Evolutionary conservation across 2,888 invertebrate genomes (phyloP).

Genomic region (Drosophila tanythrix): DNA sequence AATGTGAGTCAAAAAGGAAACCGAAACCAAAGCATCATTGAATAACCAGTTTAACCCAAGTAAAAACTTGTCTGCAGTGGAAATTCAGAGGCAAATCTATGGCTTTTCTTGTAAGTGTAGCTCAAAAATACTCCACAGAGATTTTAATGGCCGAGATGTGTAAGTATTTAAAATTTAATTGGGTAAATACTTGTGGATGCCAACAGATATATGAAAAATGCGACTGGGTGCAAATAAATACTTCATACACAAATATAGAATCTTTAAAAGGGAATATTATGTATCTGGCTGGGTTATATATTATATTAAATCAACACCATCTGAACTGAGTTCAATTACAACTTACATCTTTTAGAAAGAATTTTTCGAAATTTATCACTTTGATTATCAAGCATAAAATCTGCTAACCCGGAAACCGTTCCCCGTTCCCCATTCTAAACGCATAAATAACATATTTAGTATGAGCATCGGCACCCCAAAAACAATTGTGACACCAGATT

Average conservation of each 20-base stretch:
- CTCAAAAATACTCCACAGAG: neutral
- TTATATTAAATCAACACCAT: neutral
- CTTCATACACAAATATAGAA: no score
- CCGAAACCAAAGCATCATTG: slow-evolving; percentile 60
- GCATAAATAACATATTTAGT: slow-evolving; percentile 14
- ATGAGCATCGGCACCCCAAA: slow-evolving; percentile 13
- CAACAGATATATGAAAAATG: neutral
- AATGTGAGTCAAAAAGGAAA: slow-evolving; percentile 26
- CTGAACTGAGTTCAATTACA: neutral
- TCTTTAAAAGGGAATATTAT: no score
- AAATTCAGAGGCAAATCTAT: slow-evolving; percentile 36
- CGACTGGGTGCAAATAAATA: neutral
- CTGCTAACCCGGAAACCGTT: neutral
- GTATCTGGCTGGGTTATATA: no score
- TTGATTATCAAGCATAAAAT: neutral
- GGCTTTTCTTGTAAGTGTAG: neutral
- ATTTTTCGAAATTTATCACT: neutral
- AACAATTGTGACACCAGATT: slow-evolving; percentile 51
- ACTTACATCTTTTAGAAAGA: neutral
- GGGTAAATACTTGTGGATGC: neutral
- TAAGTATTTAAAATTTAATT: slow-evolving; percentile 4
- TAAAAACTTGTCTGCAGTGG: slow-evolving; percentile 18
- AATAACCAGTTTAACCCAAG: slow-evolving; percentile 57
- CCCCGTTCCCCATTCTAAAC: neutral
- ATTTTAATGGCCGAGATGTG: slow-evolving; percentile 3